phyloP scores from a whole-genome alignment of 2,888 invertebrate species.

The Troides oblongomaculatus region DNA sequence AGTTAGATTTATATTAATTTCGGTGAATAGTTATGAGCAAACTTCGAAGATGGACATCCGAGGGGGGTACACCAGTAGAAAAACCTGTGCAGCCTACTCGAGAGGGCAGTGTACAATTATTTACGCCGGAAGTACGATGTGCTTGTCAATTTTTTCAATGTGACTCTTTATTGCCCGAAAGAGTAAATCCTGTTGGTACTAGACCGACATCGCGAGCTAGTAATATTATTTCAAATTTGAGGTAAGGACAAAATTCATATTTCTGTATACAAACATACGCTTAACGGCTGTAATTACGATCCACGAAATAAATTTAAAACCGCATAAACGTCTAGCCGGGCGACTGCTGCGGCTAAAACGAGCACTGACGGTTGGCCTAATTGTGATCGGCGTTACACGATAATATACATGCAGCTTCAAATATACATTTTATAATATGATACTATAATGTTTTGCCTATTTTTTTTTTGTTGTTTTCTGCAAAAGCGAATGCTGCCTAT shows the following conservation, averaged over 20 bases:
- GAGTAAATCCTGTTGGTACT: constrained; percentile 84
- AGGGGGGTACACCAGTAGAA: constrained; percentile 82
- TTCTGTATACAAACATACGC: constrained; percentile 49
- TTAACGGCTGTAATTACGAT: constrained; percentile 59
- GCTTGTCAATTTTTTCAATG: constrained; percentile 92
- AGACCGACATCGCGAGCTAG: constrained; percentile 83
- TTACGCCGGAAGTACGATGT: constrained; percentile 90
- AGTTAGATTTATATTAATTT: constrained; percentile 39
- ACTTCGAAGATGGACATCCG: constrained; percentile 83
- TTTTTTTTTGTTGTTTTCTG: constrained; percentile 36
- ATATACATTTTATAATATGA: constrained; percentile 65
- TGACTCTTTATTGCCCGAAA: constrained; percentile 88
- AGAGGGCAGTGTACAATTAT: constrained; percentile 85
- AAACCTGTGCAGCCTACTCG: constrained; percentile 84
- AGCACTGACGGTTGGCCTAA: constrained; percentile 75
- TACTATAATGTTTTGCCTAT: constrained; percentile 57
- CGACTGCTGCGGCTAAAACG: constrained; percentile 76
- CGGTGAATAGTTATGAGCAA: constrained; percentile 70
- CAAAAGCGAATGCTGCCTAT: constrained; percentile 41
- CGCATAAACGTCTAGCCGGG: constrained; percentile 59
- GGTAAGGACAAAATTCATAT: constrained; percentile 59
- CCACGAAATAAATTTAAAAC: constrained; percentile 57
- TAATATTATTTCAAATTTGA: constrained; percentile 64
- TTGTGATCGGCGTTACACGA: constrained; percentile 67
- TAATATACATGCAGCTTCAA: constrained; percentile 58